Percentiles rank a stretch among this genome's conserved stretches.
phyloP scores from a whole-genome alignment of 2,888 invertebrate species.

The Carpatolechia fugitivella region DNA sequence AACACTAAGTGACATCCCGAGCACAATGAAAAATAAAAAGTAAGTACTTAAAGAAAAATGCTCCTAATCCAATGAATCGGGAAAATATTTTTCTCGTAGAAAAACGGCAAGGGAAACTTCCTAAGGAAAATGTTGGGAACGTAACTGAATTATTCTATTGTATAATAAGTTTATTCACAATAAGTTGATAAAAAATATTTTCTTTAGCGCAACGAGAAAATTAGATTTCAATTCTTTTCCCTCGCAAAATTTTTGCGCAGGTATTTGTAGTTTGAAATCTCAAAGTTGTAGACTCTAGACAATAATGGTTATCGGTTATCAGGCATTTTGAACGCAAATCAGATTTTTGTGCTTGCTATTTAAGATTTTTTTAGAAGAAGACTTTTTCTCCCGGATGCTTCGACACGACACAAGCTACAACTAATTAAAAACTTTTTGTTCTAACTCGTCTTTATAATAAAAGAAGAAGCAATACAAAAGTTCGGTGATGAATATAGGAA shows the following conservation, averaged over 20 bases:
- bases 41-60: conserved; percentile 74
- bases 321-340: no score
- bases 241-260: neutral
- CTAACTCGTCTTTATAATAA: neutral
- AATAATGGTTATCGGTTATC: no score
- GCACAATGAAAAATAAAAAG: conserved; percentile 71
- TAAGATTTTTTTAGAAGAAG: no score
- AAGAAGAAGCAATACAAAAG: conserved; percentile 25
- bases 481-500: conserved; percentile 19
- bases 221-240: conserved; percentile 29
- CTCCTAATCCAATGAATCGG: conserved; percentile 63
- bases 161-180: conserved; percentile 73
- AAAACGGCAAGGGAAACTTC: conserved; percentile 36
- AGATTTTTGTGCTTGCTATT: no score
- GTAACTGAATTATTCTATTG: conserved; percentile 72
- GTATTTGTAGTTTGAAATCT: neutral
- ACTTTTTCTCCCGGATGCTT: no score
- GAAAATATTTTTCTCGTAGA: conserved; percentile 38
- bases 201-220: conserved; percentile 33
- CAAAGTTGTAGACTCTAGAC: no score
- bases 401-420: no score
- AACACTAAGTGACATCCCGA: conserved; percentile 33
- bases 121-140: conserved; percentile 38
- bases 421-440: no score
- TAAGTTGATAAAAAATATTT: conserved; percentile 46